phyloP scores from a whole-genome alignment of 1,140 invertebrate species.

The Ips typographus region DNA sequence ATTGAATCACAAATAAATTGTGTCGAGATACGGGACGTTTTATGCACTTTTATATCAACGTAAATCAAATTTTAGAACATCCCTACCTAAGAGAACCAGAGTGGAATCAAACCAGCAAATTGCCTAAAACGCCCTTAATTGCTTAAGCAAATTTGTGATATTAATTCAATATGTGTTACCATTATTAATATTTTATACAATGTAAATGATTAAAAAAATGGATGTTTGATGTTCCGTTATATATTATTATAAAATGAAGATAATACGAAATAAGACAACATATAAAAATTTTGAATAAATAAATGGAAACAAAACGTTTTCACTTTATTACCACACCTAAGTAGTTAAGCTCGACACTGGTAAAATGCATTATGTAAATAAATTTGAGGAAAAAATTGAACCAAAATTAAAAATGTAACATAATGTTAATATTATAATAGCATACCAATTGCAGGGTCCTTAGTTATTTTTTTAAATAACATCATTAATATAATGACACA shows the following conservation, averaged over 20 bases:
- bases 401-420: constrained; percentile 31
- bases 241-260: background rate
- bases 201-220: constrained; percentile 23
- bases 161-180: constrained; percentile 37
- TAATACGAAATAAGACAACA: constrained; percentile 7
- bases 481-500: constrained; percentile 15
- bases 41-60: constrained; percentile 12
- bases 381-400: constrained; percentile 26
- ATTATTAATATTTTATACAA: constrained; percentile 24
- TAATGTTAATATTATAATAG: constrained; percentile 31
- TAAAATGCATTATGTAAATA: constrained; percentile 22
- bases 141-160: constrained; percentile 38
- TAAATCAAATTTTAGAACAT: background rate
- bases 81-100: background rate
- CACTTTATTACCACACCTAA: background rate
- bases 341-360: constrained; percentile 1
- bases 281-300: background rate
- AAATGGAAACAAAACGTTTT: background rate
- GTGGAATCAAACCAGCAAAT: background rate
- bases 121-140: constrained; percentile 14
- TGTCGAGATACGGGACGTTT: constrained; percentile 23
- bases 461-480: constrained; percentile 29
- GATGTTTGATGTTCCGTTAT: constrained; percentile 25
- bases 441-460: constrained; percentile 26
- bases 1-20: constrained; percentile 30